Conservation (phyloP, 2,888 invertebrate genomes). For the Psylliodes chrysocephalus region DNA sequence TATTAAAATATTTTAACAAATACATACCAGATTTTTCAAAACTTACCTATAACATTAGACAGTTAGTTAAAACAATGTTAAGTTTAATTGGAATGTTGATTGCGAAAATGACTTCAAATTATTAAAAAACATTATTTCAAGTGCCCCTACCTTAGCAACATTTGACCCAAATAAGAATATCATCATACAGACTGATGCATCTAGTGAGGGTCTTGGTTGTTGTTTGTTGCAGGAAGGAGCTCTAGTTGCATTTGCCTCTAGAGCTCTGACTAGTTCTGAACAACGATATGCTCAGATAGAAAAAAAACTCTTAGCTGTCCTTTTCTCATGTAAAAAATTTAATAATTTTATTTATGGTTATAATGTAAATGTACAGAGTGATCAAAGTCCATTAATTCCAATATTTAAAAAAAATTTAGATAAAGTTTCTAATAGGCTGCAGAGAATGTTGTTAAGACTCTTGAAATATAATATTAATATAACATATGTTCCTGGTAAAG, state of each 20-base stretch:
- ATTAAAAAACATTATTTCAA: neutral
- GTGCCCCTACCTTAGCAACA: neutral
- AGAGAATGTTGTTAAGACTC: conserved; percentile 5
- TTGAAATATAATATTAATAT: conserved; percentile 14
- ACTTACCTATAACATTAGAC: conserved; percentile 33
- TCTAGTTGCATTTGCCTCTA: conserved; percentile 41
- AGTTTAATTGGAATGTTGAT: conserved; percentile 30
- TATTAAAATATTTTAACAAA: conserved; percentile 42
- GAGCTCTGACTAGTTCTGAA: conserved; percentile 37
- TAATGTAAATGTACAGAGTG: conserved; percentile 45
- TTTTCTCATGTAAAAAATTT: conserved; percentile 53
- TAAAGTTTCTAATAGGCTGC: too few relatives aligned
- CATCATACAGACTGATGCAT: conserved; percentile 11
- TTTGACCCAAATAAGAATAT: neutral
- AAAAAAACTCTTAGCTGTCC: conserved; percentile 54
- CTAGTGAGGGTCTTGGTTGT: conserved; percentile 38
- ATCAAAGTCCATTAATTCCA: conserved; percentile 51
- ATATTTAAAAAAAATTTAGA: conserved; percentile 8
- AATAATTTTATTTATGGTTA: conserved; percentile 54
- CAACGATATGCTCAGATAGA: conserved; percentile 55
- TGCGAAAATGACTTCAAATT: neutral
- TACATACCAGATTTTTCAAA: conserved; percentile 39
- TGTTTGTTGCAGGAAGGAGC: conserved; percentile 37
- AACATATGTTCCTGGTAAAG: conserved; percentile 10
- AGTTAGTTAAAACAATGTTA: conserved; percentile 33